Evolutionary conservation across 2,113 vertebrate species (phyloP), one percentile per base, ranked within the genome.

Genomic region (Callipepla squamata): DNA sequence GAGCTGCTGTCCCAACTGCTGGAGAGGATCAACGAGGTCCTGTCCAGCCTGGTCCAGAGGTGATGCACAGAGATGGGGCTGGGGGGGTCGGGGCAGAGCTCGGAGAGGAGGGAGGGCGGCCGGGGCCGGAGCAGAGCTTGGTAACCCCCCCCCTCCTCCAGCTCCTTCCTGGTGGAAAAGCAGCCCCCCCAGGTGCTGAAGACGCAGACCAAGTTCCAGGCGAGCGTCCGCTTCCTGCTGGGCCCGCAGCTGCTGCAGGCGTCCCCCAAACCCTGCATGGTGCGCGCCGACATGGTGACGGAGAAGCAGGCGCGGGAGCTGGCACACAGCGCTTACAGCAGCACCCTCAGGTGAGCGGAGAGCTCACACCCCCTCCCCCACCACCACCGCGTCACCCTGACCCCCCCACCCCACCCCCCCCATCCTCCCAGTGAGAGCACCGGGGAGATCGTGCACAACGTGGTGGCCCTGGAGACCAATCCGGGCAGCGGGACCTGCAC

Each of bases 161-260:
- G 99, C 94, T 99, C 98, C 59, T 98, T 99, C 63, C 85, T 99
- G 70, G 99, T 99, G 91, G 99, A 99, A 83, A 99, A 98, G 95
- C 99, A 99, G 93, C 99, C 99, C 5, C 99, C 99, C 0, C 99
- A 99, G 94, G 99, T 99, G 94, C 98, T 99, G 85, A 99, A 99
- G 97, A 99, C 99, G 32, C 99, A 99, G 94, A 99, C 99, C 82
- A 99, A 99, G 97, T 99, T 99, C 95, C 99, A 98, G 92, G 98
- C 98, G 0, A 98, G 98, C 2, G 97, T 99, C 32, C 97, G 98
- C 75, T 99, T 98, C 96, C 97, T 99, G 87, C 97, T 99, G 92
- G 99, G 99, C 34, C 97, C 98, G 9, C 98, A 94, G 92, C 94
- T 99, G 58, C 96, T 98, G 87, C 96, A 97, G 28, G 91, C 98